A percentile compares a stretch with the other conserved stretches of the same genome.
Evolutionary conservation across 2,113 vertebrate genomes (phyloP).

Genomic region (Apodemus sylvaticus): DNA sequence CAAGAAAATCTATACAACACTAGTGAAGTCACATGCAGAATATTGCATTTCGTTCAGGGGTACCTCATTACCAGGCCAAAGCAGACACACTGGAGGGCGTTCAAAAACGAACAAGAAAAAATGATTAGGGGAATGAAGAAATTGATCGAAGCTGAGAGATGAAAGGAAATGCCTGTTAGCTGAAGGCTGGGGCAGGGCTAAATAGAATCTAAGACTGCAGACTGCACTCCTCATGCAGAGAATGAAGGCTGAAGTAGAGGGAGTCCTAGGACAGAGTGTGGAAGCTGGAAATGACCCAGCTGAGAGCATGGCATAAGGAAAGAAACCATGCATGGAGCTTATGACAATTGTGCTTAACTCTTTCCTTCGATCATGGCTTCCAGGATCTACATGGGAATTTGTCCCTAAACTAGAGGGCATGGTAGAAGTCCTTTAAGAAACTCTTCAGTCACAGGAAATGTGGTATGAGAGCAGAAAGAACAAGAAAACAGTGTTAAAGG

Average conservation of each 20-base stretch:
- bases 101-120: slow-evolving; percentile 70
- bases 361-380: neutral
- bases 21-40: slow-evolving; percentile 56
- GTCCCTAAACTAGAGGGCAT: neutral
- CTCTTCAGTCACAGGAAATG: neutral
- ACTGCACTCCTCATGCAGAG: accelerated
- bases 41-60: slow-evolving; percentile 58
- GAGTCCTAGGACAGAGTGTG: neutral
- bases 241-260: neutral
- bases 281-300: neutral
- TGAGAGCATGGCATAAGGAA: neutral
- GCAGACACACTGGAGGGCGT: slow-evolving; percentile 70
- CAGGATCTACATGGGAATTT: neutral
- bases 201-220: neutral
- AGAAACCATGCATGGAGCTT: neutral
- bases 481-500: neutral
- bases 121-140: slow-evolving; percentile 72
- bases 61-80: slow-evolving; percentile 68
- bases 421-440: neutral
- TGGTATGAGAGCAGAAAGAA: neutral
- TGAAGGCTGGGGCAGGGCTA: neutral
- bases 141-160: slow-evolving; percentile 72
- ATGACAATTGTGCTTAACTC: accelerated
- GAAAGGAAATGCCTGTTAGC: slow-evolving; percentile 53
- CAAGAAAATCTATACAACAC: slow-evolving; percentile 73